These are phyloP conservation scores for Trididemnum clinides DNA, from an alignment of 23 tunicate genomes.

Conservation along the genomic window DNA sequence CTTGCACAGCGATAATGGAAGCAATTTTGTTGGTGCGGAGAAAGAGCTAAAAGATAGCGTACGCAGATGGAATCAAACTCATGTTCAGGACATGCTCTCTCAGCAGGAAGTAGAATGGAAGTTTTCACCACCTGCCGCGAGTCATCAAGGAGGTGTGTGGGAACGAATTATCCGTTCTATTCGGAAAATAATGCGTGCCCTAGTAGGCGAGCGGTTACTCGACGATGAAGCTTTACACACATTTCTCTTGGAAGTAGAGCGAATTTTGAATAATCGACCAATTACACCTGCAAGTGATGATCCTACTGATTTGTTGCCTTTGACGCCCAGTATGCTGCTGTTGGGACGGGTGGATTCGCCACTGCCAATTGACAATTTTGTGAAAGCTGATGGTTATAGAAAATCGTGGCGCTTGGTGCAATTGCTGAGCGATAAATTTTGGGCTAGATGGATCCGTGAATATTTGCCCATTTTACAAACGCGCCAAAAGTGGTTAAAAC, in stretches of 20 bases:
- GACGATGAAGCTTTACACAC: background rate
- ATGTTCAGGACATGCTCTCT: background rate
- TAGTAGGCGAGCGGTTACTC: background rate
- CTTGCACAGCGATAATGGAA: slow-evolving; percentile 21
- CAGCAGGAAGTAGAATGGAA: slow-evolving; percentile 10
- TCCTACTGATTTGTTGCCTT: background rate
- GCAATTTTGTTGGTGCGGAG: slow-evolving; percentile 36
- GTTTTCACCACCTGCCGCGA: background rate
- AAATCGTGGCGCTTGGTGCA: slow-evolving; percentile 7
- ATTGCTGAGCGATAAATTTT: background rate
- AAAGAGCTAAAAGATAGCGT: slow-evolving; percentile 16
- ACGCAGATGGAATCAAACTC: slow-evolving; percentile 3
- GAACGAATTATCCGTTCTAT: slow-evolving; percentile 37
- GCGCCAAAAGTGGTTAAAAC: slow-evolving; percentile 35
- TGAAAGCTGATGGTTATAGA: slow-evolving; percentile 37
- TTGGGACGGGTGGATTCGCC: slow-evolving; percentile 2
- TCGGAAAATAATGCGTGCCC: slow-evolving; percentile 13
- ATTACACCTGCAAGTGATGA: slow-evolving; percentile 4
- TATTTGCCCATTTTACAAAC: slow-evolving; percentile 18
- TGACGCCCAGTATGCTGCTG: slow-evolving; percentile 13
- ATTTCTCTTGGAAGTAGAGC: background rate
- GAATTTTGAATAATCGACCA: slow-evolving; percentile 1
- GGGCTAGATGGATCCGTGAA: slow-evolving; percentile 14
- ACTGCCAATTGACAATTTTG: slow-evolving; percentile 20
- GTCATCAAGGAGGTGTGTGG: slow-evolving; percentile 28